Evolutionary conservation across 2,888 invertebrate species (phyloP).

Genomic region (Antheraea assamensis): DNA sequence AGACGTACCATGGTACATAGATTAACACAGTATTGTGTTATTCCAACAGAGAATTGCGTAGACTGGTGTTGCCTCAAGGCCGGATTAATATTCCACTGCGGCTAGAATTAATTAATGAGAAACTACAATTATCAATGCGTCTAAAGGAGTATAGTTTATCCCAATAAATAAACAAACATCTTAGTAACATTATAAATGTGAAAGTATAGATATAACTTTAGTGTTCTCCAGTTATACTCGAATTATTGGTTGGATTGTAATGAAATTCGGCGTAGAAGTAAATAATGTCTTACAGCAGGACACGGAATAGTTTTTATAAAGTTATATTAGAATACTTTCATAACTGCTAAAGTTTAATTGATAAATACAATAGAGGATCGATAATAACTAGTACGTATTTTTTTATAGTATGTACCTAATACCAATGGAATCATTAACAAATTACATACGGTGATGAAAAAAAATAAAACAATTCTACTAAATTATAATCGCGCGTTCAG

Average conservation of each 20-base stretch:
- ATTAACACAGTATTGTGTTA: constrained; percentile 34
- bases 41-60: constrained; percentile 16
- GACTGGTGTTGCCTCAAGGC: constrained; percentile 20
- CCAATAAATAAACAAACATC: not conserved
- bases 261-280: not conserved
- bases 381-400: too few species aligned
- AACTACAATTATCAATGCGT: not conserved
- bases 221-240: not conserved
- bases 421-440: too few species aligned
- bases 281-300: not conserved
- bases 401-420: too few species aligned
- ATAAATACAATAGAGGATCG: not conserved
- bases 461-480: not conserved
- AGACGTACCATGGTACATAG: constrained; percentile 32
- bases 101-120: constrained; percentile 10
- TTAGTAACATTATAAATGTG: not conserved
- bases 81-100: constrained; percentile 14
- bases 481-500: not conserved
- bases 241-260: not conserved
- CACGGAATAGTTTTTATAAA: not conserved
- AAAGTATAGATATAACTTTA: not conserved
- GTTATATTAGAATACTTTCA: not conserved
- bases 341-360: not conserved
- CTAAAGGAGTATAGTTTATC: not conserved
- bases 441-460: too few species aligned